These are phyloP conservation scores for Cyprinella venusta DNA, from an alignment of 2,797 vertebrate species.

Conservation along the genomic window DNA sequence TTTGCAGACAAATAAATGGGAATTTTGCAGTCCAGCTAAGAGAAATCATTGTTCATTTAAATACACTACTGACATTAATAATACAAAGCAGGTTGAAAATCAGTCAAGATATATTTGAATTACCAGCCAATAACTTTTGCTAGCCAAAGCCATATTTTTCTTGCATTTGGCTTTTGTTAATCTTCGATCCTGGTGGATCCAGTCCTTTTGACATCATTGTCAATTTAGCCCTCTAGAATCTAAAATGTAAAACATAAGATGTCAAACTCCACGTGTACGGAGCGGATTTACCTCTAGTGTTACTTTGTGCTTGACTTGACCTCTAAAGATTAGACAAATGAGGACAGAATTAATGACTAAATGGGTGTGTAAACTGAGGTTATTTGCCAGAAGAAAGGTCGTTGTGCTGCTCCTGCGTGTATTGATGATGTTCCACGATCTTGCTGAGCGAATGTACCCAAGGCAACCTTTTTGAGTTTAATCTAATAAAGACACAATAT, in stretches of 20 bases:
- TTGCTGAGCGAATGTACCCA: slow-evolving; percentile 18
- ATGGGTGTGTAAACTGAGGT: slow-evolving; percentile 45
- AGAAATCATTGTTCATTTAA: background rate
- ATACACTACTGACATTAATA: background rate
- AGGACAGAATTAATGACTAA: slow-evolving; percentile 48
- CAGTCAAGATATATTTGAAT: background rate
- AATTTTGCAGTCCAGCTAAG: background rate
- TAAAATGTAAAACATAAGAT: slow-evolving; percentile 4
- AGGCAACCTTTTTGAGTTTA: slow-evolving; percentile 47
- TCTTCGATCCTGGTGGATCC: background rate
- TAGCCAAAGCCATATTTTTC: background rate
- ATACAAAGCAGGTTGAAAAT: background rate
- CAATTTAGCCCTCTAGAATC: slow-evolving; percentile 21
- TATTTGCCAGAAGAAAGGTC: slow-evolving; percentile 52
- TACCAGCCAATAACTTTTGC: background rate
- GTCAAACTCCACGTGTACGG: background rate
- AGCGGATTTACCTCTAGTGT: background rate
- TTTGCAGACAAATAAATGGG: background rate
- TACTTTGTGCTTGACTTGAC: slow-evolving; percentile 40
- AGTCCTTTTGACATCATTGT: slow-evolving; percentile 19
- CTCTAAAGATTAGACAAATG: slow-evolving; percentile 47
- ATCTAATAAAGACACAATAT: slow-evolving; percentile 48
- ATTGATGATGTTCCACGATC: slow-evolving; percentile 39
- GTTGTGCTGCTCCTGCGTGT: slow-evolving; percentile 8
- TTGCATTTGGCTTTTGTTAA: background rate